Conservation (phyloP, 2,888 invertebrate species). For the Pharmacophagus antenor region DNA sequence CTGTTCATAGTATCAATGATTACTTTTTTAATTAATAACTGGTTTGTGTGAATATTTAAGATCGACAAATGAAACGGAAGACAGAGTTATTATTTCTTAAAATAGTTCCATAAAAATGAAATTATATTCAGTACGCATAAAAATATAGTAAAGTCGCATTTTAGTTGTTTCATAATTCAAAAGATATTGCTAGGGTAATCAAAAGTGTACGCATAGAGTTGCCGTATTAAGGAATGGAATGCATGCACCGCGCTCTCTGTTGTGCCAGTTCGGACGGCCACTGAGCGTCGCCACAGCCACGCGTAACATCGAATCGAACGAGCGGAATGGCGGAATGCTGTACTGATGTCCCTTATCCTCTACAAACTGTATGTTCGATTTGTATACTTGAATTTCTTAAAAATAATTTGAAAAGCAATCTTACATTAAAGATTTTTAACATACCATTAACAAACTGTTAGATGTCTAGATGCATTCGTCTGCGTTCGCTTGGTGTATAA, state of each 20-base stretch:
- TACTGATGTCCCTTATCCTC: constrained; percentile 55
- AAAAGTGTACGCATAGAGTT: constrained; percentile 39
- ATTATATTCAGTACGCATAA: too few relatives aligned
- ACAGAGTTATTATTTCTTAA: too few relatives aligned
- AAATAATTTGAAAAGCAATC: too few relatives aligned
- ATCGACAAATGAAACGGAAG: too few relatives aligned
- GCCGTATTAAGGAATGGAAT: constrained; percentile 52
- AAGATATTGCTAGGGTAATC: constrained; percentile 15
- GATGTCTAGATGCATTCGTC: too few relatives aligned
- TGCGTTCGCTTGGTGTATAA: too few relatives aligned
- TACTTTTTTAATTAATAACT: too few relatives aligned
- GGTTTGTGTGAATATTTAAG: too few relatives aligned
- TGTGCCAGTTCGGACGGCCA: constrained; percentile 48
- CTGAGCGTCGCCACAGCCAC: constrained; percentile 30
- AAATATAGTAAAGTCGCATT: not conserved
- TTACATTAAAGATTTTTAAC: too few relatives aligned
- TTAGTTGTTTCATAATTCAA: not conserved
- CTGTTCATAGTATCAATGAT: too few relatives aligned
- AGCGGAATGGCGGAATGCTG: constrained; percentile 63
- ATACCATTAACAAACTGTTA: too few relatives aligned
- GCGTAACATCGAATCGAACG: constrained; percentile 55
- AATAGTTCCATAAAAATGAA: not conserved
- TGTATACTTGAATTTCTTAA: not conserved
- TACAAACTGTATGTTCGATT: constrained; percentile 38
- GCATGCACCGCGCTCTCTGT: constrained; percentile 32